phyloP scores from a whole-genome alignment of 2,797 vertebrate genomes.

The Tapirus indicus region DNA sequence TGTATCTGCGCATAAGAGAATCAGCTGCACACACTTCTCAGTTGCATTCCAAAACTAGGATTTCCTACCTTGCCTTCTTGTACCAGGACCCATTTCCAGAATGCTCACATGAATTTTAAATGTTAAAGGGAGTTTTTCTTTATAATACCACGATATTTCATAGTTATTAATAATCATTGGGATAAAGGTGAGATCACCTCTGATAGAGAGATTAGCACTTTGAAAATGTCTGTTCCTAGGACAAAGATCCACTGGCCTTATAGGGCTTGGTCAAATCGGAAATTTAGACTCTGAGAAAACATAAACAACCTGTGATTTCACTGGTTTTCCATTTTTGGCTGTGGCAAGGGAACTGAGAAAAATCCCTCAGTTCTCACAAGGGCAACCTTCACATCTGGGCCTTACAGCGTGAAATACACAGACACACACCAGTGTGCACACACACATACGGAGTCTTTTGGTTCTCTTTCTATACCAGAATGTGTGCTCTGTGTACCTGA shows the following conservation, averaged over 20 bases:
- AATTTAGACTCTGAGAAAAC: background rate
- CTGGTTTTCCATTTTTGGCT: background rate
- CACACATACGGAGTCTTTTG: background rate
- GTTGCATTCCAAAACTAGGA: background rate
- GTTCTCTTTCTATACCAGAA: background rate
- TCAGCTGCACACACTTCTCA: background rate
- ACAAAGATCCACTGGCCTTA: background rate
- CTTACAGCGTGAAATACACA: background rate
- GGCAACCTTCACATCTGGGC: background rate
- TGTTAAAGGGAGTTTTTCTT: background rate
- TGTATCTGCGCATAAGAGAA: background rate
- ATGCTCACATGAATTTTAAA: background rate
- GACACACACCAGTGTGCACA: no score
- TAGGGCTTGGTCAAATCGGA: background rate
- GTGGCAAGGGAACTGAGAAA: background rate
- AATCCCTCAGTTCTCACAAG: background rate
- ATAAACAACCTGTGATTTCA: background rate
- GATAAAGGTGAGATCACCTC: background rate
- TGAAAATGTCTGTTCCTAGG: background rate
- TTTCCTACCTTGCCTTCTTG: background rate
- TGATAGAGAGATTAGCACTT: background rate
- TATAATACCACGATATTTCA: background rate
- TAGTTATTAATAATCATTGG: background rate
- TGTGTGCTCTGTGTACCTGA: background rate
- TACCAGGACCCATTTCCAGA: background rate